Evolutionary conservation across 2,797 vertebrate genomes (phyloP).

Genomic region (Mormyrus proboscirostris): DNA sequence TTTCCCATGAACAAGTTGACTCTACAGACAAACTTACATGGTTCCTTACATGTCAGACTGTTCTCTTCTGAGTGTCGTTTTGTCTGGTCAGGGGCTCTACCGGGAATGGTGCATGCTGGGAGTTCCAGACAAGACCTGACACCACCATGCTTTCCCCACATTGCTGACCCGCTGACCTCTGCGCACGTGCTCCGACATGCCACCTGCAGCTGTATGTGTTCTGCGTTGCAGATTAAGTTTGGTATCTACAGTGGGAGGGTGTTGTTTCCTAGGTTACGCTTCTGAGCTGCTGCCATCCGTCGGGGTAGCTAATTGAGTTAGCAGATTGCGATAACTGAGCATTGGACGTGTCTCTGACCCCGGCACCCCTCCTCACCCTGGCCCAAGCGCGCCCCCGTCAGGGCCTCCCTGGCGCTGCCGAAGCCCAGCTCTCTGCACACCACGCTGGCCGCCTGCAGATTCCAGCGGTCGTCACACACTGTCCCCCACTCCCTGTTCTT

Average conservation of each 20-base stretch:
- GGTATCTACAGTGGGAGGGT: not conserved
- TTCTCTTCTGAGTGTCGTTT: not conserved
- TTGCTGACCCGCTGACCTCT: not conserved
- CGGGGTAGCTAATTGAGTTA: not conserved
- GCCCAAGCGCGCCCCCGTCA: slow-evolving; percentile 85
- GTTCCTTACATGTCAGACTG: not conserved
- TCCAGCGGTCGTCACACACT: slow-evolving; percentile 89
- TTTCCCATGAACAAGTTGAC: not conserved
- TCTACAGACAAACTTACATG: not conserved
- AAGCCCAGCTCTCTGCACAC: slow-evolving; percentile 94
- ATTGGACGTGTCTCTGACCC: not conserved
- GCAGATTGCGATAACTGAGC: not conserved
- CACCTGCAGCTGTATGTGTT: not conserved
- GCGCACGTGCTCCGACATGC: not conserved
- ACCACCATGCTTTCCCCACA: not conserved
- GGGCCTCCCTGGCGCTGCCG: slow-evolving; percentile 85
- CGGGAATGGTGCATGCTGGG: not conserved
- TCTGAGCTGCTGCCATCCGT: not conserved
- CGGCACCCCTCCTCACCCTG: slow-evolving; percentile 67
- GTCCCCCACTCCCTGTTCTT: slow-evolving; percentile 82
- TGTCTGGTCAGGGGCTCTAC: not conserved
- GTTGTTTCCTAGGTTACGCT: not conserved
- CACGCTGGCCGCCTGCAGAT: slow-evolving; percentile 79
- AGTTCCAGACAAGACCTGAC: not conserved
- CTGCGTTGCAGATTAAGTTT: not conserved